Conservation (phyloP, 2,113 vertebrate species). For the Prinia subflava region DNA sequence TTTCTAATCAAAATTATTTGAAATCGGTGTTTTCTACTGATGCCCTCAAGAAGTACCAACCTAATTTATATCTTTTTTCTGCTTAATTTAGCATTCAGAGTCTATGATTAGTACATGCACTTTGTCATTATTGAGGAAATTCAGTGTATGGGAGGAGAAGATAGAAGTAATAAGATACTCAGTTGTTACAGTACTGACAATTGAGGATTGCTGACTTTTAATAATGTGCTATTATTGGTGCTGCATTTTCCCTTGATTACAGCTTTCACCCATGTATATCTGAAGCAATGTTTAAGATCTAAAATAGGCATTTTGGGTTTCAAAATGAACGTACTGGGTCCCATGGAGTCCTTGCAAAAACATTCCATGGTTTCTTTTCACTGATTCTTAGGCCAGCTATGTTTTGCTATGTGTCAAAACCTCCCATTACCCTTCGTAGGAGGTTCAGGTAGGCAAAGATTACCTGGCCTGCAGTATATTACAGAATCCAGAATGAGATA, state of each 20-base stretch:
- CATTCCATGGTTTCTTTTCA: not conserved
- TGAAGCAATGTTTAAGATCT: conserved; percentile 17
- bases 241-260: conserved; percentile 58
- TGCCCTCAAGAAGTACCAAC: conserved; percentile 44
- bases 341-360: not conserved
- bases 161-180: conserved; percentile 46
- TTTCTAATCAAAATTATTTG: conserved; percentile 67
- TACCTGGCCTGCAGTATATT: not conserved
- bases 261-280: conserved; percentile 28
- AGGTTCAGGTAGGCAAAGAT: not conserved
- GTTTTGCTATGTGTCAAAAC: not conserved
- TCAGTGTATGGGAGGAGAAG: conserved; percentile 20
- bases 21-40: conserved; percentile 67
- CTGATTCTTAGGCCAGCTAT: not conserved
- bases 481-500: not conserved
- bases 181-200: conserved; percentile 51
- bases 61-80: conserved; percentile 47
- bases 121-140: conserved; percentile 47
- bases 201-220: conserved; percentile 66
- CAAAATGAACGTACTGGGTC: not conserved
- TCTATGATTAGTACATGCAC: conserved; percentile 52
- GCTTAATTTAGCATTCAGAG: conserved; percentile 50
- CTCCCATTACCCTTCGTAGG: not conserved
- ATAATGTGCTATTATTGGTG: conserved; percentile 68
- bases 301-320: conserved; percentile 5